Evolutionary conservation across 1,140 invertebrate species (phyloP), one percentile per base, ranked within the genome.

Genomic region (Telenomus remus): DNA sequence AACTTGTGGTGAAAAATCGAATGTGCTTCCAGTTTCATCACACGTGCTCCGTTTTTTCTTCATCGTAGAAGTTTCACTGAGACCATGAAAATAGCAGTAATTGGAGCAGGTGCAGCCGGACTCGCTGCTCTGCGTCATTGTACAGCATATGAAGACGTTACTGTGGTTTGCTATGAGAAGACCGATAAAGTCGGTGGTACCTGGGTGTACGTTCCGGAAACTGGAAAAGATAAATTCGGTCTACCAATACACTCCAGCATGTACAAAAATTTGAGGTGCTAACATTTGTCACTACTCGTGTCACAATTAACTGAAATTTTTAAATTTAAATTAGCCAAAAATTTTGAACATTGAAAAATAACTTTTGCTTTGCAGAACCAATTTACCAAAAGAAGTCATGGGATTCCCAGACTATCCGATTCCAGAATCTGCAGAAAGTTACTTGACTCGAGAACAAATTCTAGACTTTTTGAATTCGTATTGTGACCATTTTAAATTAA

Each of bases 221-320:
- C 89, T 35, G 93, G 92, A 11, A 90, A 89, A 42, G 93, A 95
- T 83, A 86, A 91, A 73, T 92, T 93, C 85, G 94, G 94, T 6
- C 87, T 95, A 19, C 94, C 95, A 1, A 91, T 97, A 43, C 95
- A 96, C 82, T 94, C 94, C 33, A 95, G 94, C 86, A 97, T 97
- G 93, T 96, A 96, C 83, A 91, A 93, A 82, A 92, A 92, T 78
- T 86, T 96, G 10, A 93, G 91, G 94, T n/a, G n/a, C 95, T 87
- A 85, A 16, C 16, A 16, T 27, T 27, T n/a, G n/a, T n/a, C n/a
- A n/a, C n/a, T n/a, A n/a, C n/a, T n/a, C n/a, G n/a, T n/a, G n/a
- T n/a, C n/a, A n/a, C n/a, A n/a, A n/a, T n/a, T n/a, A n/a, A n/a
- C n/a, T n/a, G n/a, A n/a, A n/a, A n/a, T n/a, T n/a, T 42, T 37